Conservation (phyloP, 2,888 invertebrate genomes). For the Microchrysa polita region DNA sequence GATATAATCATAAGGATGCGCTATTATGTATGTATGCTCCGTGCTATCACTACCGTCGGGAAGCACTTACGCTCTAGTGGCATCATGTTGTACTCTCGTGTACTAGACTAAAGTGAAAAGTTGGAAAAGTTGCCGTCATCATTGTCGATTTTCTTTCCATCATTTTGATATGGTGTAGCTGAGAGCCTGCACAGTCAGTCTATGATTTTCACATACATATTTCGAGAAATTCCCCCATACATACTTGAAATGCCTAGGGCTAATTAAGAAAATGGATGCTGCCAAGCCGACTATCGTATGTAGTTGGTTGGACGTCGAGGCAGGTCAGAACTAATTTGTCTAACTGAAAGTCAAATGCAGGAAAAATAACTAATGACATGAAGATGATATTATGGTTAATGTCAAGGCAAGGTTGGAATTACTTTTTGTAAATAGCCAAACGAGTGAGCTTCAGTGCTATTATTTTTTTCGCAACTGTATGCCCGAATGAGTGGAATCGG, state of each 20-base stretch:
- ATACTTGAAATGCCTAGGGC: background rate
- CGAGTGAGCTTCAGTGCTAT: too few species aligned
- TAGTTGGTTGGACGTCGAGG: background rate
- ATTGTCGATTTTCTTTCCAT: conserved; percentile 17
- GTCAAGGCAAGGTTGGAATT: too few species aligned
- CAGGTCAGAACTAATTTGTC: background rate
- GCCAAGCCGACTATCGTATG: too few species aligned
- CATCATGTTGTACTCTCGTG: too few species aligned
- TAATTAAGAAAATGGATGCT: conserved; percentile 34
- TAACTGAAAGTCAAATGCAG: conserved; percentile 9
- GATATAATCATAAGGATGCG: background rate
- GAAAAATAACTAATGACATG: background rate
- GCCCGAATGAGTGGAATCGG: too few species aligned
- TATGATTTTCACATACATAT: background rate
- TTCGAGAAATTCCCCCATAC: too few species aligned
- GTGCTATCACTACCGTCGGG: background rate
- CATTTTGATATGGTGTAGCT: conserved; percentile 7
- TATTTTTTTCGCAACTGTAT: too few species aligned
- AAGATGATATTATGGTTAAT: background rate
- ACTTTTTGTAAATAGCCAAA: too few species aligned
- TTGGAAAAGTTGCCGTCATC: background rate
- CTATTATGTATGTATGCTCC: background rate
- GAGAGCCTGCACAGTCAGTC: background rate
- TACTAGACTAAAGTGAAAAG: background rate
- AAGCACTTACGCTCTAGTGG: background rate